A percentile compares a stretch with the other conserved stretches of the same genome.
These are phyloP conservation scores for Hemicentrotus pulcherrimus DNA, from an alignment of 35 echinoderm and acorn worm genomes.

Conservation along the genomic window DNA sequence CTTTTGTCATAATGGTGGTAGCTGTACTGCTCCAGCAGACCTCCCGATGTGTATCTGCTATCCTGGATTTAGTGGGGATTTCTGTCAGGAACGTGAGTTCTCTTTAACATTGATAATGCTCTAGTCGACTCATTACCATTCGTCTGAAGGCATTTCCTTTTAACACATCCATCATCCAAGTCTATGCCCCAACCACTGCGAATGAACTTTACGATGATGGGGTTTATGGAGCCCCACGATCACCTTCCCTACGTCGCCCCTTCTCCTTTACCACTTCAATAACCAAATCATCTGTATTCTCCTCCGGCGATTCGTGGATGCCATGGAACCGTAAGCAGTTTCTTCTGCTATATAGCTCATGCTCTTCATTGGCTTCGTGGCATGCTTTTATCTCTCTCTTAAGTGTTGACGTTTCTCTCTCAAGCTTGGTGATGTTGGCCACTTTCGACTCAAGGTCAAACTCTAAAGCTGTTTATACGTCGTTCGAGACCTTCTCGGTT, in stretches of 20 bases:
- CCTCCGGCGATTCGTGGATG: background rate
- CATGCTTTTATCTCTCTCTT: background rate
- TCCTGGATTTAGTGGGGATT: background rate
- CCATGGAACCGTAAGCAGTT: background rate
- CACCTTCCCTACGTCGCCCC: background rate
- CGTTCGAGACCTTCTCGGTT: background rate
- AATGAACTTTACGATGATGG: background rate
- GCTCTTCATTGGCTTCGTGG: background rate
- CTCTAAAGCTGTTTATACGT: background rate
- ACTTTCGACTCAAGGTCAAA: background rate
- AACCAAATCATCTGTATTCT: background rate
- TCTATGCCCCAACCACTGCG: no score
- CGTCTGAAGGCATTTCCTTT: no score
- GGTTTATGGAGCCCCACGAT: background rate
- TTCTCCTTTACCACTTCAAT: background rate
- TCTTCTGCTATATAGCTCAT: background rate
- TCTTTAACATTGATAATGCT: background rate
- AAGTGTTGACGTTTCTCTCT: background rate
- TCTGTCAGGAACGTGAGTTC: background rate
- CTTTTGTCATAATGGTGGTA: background rate
- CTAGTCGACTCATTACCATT: no score
- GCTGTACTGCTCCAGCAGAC: background rate
- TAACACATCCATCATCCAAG: no score
- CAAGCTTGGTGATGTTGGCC: background rate
- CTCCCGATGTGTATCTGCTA: background rate